Base-by-base conservation (phyloP, 2,113 vertebrate genomes). In the Prionailurus viverrinus region DNA sequence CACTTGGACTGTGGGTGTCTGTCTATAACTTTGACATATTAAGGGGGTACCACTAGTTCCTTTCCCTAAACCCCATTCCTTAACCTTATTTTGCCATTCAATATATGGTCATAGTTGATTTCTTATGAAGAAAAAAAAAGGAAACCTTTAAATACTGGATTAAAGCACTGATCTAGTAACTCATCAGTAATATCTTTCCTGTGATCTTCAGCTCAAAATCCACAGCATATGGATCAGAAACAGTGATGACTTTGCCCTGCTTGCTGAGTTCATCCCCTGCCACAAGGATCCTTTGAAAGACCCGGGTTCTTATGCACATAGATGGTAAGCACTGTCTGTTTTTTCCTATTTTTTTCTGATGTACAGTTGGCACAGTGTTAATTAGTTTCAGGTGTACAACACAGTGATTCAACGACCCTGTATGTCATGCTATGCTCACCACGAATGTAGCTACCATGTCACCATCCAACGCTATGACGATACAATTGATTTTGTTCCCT, bases 141-240 rank as follows among this genome's bases (percentile, higher is more conserved):
- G 23, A 41, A 81, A 80, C 5, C 21, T 81, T 53, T 88, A n/a
- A 39, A 53, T 45, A 65, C 19, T 1, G 18, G 21, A 33, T n/a
- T 39, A 21, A 45, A 71, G 2, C 5, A 7, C 48, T n/a, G n/a
- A 29, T 41, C 71, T 8, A 0, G 31, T 36, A 1, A 97, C 96
- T 97, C 68, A 98, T 98, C 98, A 83, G 96, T 97, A 69, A 31
- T 69, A 36, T 69, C 15, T 36, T 69, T 98, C 86, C 95, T 58
- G 98, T 98, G 65, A 98, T 96, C 84, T 96, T 96, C 73, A 98
- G 98, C 93, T 98, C 98, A 6, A 98, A 99, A 6, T 97, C 95
- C 98, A 98, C 98, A 31, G 97, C 94, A 4, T 99, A 98, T 2
- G 98, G 78, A 87, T 98, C 98, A 0, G 98, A 98, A 53, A 98